Conservation (phyloP, 2,797 vertebrate species). For the Leucoraja ocellata region DNA sequence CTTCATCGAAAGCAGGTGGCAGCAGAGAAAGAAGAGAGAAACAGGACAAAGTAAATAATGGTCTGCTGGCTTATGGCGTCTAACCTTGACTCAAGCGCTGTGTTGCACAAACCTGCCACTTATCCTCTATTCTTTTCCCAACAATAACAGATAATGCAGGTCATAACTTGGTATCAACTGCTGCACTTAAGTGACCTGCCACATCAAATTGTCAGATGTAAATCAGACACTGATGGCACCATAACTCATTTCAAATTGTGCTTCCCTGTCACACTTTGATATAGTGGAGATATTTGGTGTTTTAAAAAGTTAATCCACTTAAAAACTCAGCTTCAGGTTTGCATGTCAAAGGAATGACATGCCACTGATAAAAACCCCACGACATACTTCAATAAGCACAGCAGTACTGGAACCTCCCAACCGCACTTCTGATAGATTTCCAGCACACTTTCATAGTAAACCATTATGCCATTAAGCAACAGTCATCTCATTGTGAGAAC, state of each 20-base stretch:
- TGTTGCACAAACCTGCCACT: background rate
- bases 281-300: background rate
- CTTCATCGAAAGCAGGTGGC: background rate
- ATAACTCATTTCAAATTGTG: background rate
- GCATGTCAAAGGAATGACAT: slow-evolving; percentile 11
- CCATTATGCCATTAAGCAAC: background rate
- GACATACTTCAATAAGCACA: background rate
- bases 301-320: background rate
- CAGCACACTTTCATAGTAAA: background rate
- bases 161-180: background rate
- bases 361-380: slow-evolving; percentile 1
- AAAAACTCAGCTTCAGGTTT: slow-evolving; percentile 7
- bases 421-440: background rate
- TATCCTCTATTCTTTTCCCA: background rate
- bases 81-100: background rate
- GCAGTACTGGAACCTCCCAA: background rate
- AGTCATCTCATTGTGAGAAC: background rate
- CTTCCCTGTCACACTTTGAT: background rate
- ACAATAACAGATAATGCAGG: background rate
- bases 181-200: background rate
- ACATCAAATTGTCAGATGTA: background rate
- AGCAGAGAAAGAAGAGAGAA: background rate
- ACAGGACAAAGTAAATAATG: background rate
- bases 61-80: background rate
- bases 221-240: background rate